These are phyloP conservation scores for Cheilosia vulpina DNA, from an alignment of 2,888 invertebrate genomes.

Conservation along the genomic window DNA sequence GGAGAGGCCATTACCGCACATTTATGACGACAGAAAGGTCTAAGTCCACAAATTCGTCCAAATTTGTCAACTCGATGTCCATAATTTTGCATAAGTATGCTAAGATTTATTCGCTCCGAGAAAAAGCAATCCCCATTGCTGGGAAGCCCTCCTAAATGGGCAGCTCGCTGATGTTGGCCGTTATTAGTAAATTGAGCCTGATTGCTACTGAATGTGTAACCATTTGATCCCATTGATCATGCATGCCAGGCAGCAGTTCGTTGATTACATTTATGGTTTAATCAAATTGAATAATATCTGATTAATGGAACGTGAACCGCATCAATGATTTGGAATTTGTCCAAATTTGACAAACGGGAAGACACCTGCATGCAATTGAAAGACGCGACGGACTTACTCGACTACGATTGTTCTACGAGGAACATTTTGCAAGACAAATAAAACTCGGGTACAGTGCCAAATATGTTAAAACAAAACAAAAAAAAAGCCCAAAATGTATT, in stretches of 20 bases:
- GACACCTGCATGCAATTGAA: conserved; percentile 47
- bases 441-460: conserved; percentile 18
- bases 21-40: no score
- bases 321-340: conserved; percentile 31
- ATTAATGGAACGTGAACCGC: conserved; percentile 48
- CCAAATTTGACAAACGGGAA: conserved; percentile 36
- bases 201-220: conserved; percentile 54
- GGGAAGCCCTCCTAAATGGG: conserved; percentile 11
- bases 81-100: no score
- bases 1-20: no score
- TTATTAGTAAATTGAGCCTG: conserved; percentile 63
- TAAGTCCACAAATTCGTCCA: no score
- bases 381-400: conserved; percentile 21
- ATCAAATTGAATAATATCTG: conserved; percentile 67
- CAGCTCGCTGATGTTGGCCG: neutral
- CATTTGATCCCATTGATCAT: conserved; percentile 72
- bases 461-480: neutral
- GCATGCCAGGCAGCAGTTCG: conserved; percentile 30
- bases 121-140: neutral
- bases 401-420: conserved; percentile 8
- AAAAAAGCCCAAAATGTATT: neutral
- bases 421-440: neutral
- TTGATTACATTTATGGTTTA: conserved; percentile 67
- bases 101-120: conserved; percentile 24
- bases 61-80: no score